Evolutionary conservation across 30 jellyfish, hydroid and myxozoan genomes (phyloP).

Genomic region (Cassiopea andromeda): DNA sequence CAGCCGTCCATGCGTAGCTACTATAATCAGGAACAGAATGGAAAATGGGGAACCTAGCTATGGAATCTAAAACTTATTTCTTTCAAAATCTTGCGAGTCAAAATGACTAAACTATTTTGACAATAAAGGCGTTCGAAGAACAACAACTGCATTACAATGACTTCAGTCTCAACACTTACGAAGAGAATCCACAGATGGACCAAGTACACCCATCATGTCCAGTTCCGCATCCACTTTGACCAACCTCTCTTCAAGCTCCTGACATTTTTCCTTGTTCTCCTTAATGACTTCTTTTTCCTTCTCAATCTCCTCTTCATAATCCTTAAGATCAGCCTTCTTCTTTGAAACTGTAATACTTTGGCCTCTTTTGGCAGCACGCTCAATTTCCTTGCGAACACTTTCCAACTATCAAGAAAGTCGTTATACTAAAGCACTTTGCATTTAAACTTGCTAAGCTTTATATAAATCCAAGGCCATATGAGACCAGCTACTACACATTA

Average conservation of each 20-base stretch:
- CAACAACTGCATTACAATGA: too few species aligned
- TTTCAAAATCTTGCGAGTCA: too few species aligned
- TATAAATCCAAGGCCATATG: background rate
- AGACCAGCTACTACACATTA: background rate
- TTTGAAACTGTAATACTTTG: constrained; percentile 43
- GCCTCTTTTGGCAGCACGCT: constrained; percentile 60
- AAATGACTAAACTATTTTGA: too few species aligned
- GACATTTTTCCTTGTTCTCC: constrained; percentile 4
- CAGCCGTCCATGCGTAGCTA: too few species aligned
- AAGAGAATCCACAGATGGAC: constrained; percentile 39
- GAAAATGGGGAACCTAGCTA: too few species aligned
- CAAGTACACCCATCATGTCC: constrained; percentile 23
- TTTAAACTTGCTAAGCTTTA: too few species aligned
- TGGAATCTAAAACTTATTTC: too few species aligned
- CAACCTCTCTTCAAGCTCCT: constrained; percentile 17
- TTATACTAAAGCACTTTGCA: too few species aligned
- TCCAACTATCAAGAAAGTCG: background rate
- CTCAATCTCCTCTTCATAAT: constrained; percentile 23
- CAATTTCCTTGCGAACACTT: constrained; percentile 44
- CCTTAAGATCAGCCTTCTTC: constrained; percentile 44
- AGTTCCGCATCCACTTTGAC: constrained; percentile 38
- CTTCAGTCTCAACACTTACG: constrained; percentile 18
- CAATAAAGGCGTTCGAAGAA: too few species aligned
- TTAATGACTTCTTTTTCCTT: constrained; percentile 10
- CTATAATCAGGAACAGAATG: too few species aligned